Base-by-base conservation (phyloP, 2,797 vertebrate genomes). In the Emys orbicularis region DNA sequence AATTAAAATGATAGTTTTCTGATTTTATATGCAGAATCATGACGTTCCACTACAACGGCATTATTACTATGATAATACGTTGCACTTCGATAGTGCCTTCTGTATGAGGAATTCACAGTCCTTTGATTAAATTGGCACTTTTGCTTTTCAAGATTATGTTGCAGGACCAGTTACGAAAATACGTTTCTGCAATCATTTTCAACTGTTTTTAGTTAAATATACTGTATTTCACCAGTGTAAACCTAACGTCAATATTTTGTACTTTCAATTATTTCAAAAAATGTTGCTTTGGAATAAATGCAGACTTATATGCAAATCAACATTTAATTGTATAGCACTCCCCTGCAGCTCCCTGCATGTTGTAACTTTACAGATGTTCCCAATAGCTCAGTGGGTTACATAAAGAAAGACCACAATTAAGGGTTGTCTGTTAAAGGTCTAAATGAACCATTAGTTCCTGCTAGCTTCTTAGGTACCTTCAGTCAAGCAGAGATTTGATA, bases 301-400 rank as follows among this genome's bases (percentile, higher is more conserved):
- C 31, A 52, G 57, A 82, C 27, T 81, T 89, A 2, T 4, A 13
- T 49, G 76, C 34, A 94, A 96, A 90, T 82, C 72, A 77, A n/a
- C n/a, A 44, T n/a, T 49, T 90, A 90, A 81, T 81, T 53, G 47
- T 79, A 56, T 23, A 68, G 76, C 77, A 86, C 77, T 81, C 47
- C 50, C 81, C 87, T 61, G 37, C 37, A 80, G 91, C 25, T 95
- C 77, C 77, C 88, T 90, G n/a, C 31, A 25, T 29, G 76, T 54
- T 90, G 41, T 59, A 91, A 37, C 83, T 91, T 89, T 87, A 47
- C 54, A 93, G 96, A 92, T 65, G 65, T 81, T 94, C 81, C 83
- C 59, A 79, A 12, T 49, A 83, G 81, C 87, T 80, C 79, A 50
- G 25, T 27, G 37, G 85, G 44, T 74, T 84, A 47, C 83, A 50